A percentile compares a stretch with the other conserved stretches of the same genome.
Evolutionary conservation across 2,797 vertebrate species (phyloP).

Genomic region (Protonibea diacanthus): DNA sequence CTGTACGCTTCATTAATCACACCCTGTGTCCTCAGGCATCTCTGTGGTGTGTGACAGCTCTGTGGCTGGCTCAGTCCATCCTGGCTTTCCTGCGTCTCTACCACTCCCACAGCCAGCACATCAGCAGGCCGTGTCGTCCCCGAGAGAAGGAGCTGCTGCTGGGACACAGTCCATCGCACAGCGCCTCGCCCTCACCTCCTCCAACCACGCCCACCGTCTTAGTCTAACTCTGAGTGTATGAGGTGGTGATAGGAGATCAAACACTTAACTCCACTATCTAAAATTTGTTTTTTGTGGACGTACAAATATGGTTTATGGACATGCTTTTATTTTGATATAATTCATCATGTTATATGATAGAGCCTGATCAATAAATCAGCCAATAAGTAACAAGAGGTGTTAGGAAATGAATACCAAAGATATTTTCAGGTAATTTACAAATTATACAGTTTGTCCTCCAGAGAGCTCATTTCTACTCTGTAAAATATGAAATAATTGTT

Average conservation of each 20-base stretch:
- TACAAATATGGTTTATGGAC: background rate
- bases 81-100: conserved; percentile 88
- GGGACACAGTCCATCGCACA: conserved; percentile 66
- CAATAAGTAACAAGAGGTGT: background rate
- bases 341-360: conserved; percentile 5
- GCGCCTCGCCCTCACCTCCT: conserved; percentile 70
- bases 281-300: background rate
- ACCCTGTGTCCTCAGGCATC: conserved; percentile 73
- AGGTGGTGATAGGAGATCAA: conserved; percentile 2
- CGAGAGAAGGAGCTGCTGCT: conserved; percentile 87
- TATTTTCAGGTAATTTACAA: background rate
- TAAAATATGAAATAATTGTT: conserved; percentile 1
- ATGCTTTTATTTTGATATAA: conserved; percentile 9
- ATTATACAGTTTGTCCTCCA: conserved; percentile 2
- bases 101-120: conserved; percentile 86
- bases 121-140: conserved; percentile 82
- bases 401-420: conserved; percentile 38
- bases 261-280: background rate
- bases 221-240: conserved; percentile 60
- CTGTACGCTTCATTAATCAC: background rate
- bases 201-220: conserved; percentile 72
- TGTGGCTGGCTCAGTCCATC: conserved; percentile 85
- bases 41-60: conserved; percentile 84
- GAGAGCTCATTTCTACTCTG: background rate
- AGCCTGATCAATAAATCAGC: background rate